A percentile compares a stretch with the other conserved stretches of the same genome.
These are phyloP conservation scores for Telmatochromis sp. DNA, from an alignment of 2,113 vertebrate species.

Conservation along the genomic window DNA sequence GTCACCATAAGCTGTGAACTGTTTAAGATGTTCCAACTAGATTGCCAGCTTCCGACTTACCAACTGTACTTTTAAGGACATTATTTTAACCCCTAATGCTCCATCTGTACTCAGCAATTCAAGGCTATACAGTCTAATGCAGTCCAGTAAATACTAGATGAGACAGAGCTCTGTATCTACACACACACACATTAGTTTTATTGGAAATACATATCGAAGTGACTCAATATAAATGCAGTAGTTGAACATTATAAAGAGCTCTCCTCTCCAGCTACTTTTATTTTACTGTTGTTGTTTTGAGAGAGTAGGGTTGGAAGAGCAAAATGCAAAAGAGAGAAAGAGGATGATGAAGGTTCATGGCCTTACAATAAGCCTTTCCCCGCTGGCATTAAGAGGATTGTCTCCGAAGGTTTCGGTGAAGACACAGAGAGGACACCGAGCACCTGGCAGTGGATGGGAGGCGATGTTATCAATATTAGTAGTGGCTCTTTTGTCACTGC, in stretches of 20 bases:
- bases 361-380: not conserved
- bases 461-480: not conserved
- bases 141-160: not conserved
- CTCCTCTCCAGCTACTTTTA: not conserved
- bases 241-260: not conserved
- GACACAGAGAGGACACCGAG: slow-evolving; percentile 10
- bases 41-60: not conserved
- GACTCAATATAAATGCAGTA: not conserved
- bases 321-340: not conserved
- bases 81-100: not conserved
- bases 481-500: not conserved
- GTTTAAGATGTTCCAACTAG: not conserved
- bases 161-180: not conserved
- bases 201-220: not conserved
- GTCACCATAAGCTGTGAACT: not conserved
- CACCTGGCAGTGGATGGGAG: not conserved
- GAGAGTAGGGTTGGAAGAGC: not conserved
- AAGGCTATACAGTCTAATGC: not conserved
- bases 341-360: not conserved
- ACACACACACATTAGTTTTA: not conserved
- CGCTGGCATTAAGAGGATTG: slow-evolving; percentile 2
- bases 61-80: not conserved
- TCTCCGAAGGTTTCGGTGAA: not conserved
- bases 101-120: not conserved
- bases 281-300: not conserved